phyloP scores from a whole-genome alignment of 2,888 invertebrate species.

The Pristionchus fissidentatus region DNA sequence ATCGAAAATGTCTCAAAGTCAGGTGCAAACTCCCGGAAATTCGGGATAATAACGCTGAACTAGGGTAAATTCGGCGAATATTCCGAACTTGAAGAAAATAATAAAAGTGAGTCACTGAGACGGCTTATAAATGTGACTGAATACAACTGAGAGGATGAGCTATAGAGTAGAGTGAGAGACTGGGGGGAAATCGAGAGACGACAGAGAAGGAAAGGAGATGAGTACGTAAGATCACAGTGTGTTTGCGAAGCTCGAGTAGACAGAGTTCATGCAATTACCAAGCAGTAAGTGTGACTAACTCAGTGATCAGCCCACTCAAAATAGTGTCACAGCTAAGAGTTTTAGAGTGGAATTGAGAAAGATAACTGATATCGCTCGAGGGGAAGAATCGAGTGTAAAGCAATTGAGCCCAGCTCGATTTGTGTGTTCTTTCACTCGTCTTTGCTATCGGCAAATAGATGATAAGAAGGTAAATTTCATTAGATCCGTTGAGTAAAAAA shows the following conservation, averaged over 20 bases:
- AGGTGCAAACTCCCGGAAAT: no score
- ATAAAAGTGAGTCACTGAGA: conserved; percentile 2
- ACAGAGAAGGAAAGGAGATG: background rate
- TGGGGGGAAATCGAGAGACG: conserved; percentile 16
- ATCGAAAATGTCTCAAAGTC: no score
- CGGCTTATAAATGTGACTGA: conserved; percentile 31
- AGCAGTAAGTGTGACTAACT: background rate
- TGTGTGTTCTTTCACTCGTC: conserved; percentile 13
- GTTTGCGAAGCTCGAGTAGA: conserved; percentile 5
- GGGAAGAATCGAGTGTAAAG: conserved; percentile 26
- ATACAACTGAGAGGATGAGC: background rate
- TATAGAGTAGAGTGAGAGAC: background rate
- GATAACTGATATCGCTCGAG: no score
- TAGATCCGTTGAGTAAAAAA: background rate
- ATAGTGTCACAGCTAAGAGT: background rate
- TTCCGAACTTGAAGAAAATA: no score
- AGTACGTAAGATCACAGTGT: conserved; percentile 10
- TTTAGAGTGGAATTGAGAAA: background rate
- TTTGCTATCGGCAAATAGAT: no score
- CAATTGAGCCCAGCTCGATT: conserved; percentile 6
- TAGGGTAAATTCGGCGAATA: no score
- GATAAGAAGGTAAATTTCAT: no score
- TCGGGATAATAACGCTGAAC: no score
- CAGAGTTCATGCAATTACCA: conserved; percentile 25
- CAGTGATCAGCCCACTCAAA: background rate